Evolutionary conservation across 2,888 invertebrate species (phyloP), one percentile per base, ranked within the genome.

Genomic region (Lycaena phlaeas): DNA sequence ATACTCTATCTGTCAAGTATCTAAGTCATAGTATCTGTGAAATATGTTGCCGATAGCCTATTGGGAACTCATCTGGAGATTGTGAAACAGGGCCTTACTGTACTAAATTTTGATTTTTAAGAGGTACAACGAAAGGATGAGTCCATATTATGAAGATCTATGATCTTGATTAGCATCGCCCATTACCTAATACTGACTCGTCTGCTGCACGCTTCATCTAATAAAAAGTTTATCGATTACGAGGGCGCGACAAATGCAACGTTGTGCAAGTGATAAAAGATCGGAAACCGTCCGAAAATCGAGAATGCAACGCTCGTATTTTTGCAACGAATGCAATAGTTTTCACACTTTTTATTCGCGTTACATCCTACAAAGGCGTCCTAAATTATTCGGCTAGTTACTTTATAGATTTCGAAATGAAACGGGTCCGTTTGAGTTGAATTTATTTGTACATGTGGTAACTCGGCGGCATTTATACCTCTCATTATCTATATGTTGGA

Each of bases 251-350:
- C 60, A 56, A 63, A 62, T 56, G 60, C 46, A 50, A 40, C 44
- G 42, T 54, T 56, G 44, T 52, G 53, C 41, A 53, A 54, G 40
- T 37, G 43, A 43, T 42, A 40, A 28, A 40, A 34, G 11, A 15
- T 61, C 61, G 59, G 64, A 52, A n/a, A 49, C 50, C 54, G 51
- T 57, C 54, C 54, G 48, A 56, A 53, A 59, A 53, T 55, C 45
- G 51, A 51, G 54, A 54, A 65, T 67, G 68, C 64, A 66, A 65
- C 54, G 43, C 51, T 54, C 44, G 53, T 53, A 43, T 51, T 68
- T 60, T 68, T 62, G 68, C 54, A 69, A 69, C 48, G 62, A 56
- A n/a, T 68, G 63, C 67, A 68, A 68, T 52, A 40, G n/a, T 43
- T 38, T 45, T 51, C 52, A 46, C 43, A 52, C 54, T 70, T 70